Evolutionary conservation across 2,113 vertebrate genomes (phyloP).

Genomic region (Dascyllus trimaculatus): DNA sequence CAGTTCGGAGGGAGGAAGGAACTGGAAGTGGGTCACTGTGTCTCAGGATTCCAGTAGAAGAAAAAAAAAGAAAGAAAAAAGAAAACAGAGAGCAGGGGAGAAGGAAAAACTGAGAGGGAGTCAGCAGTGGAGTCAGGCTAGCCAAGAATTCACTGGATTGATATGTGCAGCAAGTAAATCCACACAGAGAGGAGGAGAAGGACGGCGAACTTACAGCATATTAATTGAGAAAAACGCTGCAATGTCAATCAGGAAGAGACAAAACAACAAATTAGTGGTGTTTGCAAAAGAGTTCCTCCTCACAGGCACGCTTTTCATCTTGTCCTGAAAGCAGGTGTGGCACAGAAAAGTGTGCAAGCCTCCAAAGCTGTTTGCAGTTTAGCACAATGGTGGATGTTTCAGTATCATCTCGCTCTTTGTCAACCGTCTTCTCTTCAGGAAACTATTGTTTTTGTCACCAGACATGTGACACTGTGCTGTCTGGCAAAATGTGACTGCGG

Average conservation of each 20-base stretch:
- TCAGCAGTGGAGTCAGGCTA: slow-evolving; percentile 35
- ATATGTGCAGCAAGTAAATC: slow-evolving; percentile 49
- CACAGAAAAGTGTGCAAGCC: slow-evolving; percentile 25
- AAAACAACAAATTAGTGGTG: slow-evolving; percentile 21
- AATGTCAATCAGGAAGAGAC: background rate
- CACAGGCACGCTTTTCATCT: slow-evolving; percentile 5
- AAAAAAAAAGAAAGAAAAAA: slow-evolving; percentile 39
- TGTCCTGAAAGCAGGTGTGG: slow-evolving; percentile 53
- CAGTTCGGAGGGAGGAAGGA: slow-evolving; percentile 69
- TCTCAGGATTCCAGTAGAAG: slow-evolving; percentile 69
- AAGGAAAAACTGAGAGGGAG: slow-evolving; percentile 36
- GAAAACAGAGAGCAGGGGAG: slow-evolving; percentile 49
- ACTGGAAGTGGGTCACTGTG: slow-evolving; percentile 82
- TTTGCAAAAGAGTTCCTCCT: slow-evolving; percentile 16
- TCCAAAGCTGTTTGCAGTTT: slow-evolving; percentile 1
- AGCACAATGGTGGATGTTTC: slow-evolving; percentile 7
- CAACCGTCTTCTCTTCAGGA: slow-evolving; percentile 14
- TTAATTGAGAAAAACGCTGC: slow-evolving; percentile 5
- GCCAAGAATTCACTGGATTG: slow-evolving; percentile 52
- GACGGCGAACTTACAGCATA: background rate
- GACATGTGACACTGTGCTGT: background rate
- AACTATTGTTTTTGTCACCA: background rate
- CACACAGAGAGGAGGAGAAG: background rate
- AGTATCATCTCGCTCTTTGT: slow-evolving; percentile 1
- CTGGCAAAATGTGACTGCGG: slow-evolving; percentile 32